phyloP scores from a whole-genome alignment of 2,888 invertebrate genomes.

The Pinctada fucata region DNA sequence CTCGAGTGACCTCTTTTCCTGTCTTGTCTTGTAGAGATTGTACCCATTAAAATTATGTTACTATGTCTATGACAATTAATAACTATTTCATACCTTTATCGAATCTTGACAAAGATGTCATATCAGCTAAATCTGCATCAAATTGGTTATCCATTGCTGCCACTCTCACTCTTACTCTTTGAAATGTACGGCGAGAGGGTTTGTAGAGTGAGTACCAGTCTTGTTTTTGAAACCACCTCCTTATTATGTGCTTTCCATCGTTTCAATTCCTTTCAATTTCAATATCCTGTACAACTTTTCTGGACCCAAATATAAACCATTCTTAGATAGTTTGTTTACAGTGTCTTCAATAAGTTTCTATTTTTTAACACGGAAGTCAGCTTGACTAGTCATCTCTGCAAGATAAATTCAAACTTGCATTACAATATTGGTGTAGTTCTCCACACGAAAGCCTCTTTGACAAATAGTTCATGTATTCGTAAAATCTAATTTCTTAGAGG shows the following conservation, averaged over 20 bases:
- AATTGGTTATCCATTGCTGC: background rate
- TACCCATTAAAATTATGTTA: too few relatives aligned
- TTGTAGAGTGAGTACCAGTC: background rate
- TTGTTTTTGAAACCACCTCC: background rate
- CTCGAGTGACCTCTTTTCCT: background rate
- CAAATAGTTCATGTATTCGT: background rate
- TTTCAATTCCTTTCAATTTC: conserved; percentile 10
- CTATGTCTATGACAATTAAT: too few relatives aligned
- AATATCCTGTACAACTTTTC: conserved; percentile 1
- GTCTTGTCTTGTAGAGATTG: too few relatives aligned
- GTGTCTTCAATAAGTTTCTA: background rate
- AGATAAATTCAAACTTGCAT: background rate
- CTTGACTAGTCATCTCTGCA: background rate
- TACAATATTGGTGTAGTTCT: background rate
- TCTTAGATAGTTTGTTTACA: background rate
- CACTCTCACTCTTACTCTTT: background rate
- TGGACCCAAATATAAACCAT: conserved; percentile 4
- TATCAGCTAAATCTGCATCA: background rate
- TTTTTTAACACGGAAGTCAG: background rate
- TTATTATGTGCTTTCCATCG: background rate
- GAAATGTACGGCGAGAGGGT: background rate
- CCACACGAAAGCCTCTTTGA: background rate
- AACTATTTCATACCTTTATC: too few relatives aligned
- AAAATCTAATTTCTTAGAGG: background rate
- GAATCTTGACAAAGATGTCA: too few relatives aligned